Evolutionary conservation across 2,113 vertebrate genomes (phyloP).

Genomic region (Microtus ochrogaster): DNA sequence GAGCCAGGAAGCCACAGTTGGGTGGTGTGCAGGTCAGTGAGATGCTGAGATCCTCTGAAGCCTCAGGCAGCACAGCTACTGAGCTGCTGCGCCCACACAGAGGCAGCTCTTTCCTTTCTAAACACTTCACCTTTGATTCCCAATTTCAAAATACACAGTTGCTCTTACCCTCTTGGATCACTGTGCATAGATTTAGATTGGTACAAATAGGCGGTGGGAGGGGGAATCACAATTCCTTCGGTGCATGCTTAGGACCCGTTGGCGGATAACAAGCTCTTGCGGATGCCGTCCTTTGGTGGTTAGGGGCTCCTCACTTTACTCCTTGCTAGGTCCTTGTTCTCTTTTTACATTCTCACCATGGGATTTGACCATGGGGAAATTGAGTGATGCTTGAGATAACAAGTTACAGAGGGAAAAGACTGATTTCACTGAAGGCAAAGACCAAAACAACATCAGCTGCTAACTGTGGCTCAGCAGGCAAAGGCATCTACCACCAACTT

Average conservation of each 20-base stretch:
- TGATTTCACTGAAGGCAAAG: neutral
- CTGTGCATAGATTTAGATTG: neutral
- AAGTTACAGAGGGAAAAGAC: neutral
- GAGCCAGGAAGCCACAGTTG: no score
- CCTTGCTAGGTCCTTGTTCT: neutral
- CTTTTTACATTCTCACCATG: neutral
- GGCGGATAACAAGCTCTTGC: neutral
- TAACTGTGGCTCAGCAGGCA: neutral
- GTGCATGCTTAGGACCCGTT: neutral
- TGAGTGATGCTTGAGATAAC: neutral
- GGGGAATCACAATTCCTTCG: neutral
- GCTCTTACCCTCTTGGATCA: neutral
- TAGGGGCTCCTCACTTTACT: neutral
- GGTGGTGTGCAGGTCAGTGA: neutral
- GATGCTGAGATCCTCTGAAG: neutral
- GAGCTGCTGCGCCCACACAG: neutral
- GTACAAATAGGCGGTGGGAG: neutral
- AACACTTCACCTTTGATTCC: neutral
- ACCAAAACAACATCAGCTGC: neutral
- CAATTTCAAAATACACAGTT: neutral
- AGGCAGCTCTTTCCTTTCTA: neutral
- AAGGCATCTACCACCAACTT: neutral
- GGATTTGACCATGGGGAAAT: neutral
- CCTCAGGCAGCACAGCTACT: neutral
- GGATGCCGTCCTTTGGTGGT: no score